These are phyloP conservation scores for Delphinus delphis DNA, from an alignment of 2,113 vertebrate species.

Conservation along the genomic window DNA sequence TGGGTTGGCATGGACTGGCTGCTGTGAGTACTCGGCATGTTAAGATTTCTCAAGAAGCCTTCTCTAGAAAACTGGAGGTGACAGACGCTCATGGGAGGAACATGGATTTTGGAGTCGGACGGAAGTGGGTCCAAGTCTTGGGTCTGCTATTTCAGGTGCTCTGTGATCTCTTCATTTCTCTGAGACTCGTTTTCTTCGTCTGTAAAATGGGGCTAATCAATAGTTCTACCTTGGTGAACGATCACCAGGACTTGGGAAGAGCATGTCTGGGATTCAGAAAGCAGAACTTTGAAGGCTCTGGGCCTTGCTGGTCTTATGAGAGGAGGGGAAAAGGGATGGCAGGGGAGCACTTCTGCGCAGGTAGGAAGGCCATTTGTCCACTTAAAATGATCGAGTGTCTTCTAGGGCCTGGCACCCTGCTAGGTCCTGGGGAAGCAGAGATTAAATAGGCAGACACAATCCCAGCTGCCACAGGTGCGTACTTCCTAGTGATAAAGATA, in stretches of 20 bases:
- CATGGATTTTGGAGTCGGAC: background rate
- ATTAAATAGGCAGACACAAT: background rate
- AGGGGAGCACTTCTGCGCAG: background rate
- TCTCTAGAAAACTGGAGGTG: background rate
- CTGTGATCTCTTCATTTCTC: background rate
- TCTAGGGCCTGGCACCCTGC: background rate
- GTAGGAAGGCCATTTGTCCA: background rate
- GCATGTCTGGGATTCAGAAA: background rate
- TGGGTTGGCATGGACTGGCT: background rate
- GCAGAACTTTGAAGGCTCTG: background rate
- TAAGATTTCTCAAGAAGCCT: background rate
- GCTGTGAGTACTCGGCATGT: background rate
- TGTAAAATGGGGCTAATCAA: background rate
- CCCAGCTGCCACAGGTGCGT: background rate
- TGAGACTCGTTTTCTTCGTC: background rate
- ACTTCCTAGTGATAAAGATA: background rate
- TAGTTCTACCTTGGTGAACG: background rate
- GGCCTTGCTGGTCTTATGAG: fast-evolving
- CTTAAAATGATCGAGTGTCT: background rate
- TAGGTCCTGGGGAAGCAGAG: background rate
- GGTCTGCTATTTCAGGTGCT: background rate
- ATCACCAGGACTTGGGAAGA: background rate
- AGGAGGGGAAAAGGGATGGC: background rate
- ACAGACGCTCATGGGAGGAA: background rate
- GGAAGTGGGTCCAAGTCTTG: background rate